Percentiles rank a stretch among this genome's conserved stretches.
Conservation (phyloP, 2,888 invertebrate species). For the Liopterus haemorrhoidalis region DNA sequence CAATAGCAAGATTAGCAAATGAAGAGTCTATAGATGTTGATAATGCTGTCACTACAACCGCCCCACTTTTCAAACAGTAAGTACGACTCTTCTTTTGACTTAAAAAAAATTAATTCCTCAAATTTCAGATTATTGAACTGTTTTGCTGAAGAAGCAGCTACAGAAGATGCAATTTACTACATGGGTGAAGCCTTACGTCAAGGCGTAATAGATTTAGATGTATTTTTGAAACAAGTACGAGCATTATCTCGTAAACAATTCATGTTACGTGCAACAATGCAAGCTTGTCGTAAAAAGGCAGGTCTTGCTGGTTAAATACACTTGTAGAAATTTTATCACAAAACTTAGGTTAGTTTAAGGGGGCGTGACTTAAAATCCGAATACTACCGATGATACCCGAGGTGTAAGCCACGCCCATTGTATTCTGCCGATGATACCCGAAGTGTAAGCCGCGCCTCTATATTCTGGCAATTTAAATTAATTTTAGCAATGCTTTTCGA, state of each 20-base stretch:
- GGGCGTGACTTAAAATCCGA: too few species aligned
- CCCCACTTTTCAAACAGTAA: constrained; percentile 92
- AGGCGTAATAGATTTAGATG: constrained; percentile 90
- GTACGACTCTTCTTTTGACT: constrained; percentile 36
- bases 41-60: constrained; percentile 93
- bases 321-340: too few species aligned
- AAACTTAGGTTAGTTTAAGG: too few species aligned
- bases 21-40: constrained; percentile 86
- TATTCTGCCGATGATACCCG: too few species aligned
- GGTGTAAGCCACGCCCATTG: too few species aligned
- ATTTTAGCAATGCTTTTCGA: too few species aligned
- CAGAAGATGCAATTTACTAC: constrained; percentile 97
- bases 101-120: constrained; percentile 17
- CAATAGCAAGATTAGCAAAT: constrained; percentile 67
- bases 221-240: constrained; percentile 93
- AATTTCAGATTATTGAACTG: constrained; percentile 74
- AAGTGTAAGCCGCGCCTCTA: too few species aligned
- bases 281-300: constrained; percentile 93
- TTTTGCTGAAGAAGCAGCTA: constrained; percentile 95
- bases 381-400: too few species aligned
- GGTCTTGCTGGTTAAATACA: constrained; percentile 64
- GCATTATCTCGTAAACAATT: constrained; percentile 93
- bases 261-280: constrained; percentile 90
- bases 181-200: constrained; percentile 91
- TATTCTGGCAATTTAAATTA: too few species aligned